These are phyloP conservation scores for Enteromius paludinosus DNA, from an alignment of 2,797 vertebrate species.

Conservation along the genomic window DNA sequence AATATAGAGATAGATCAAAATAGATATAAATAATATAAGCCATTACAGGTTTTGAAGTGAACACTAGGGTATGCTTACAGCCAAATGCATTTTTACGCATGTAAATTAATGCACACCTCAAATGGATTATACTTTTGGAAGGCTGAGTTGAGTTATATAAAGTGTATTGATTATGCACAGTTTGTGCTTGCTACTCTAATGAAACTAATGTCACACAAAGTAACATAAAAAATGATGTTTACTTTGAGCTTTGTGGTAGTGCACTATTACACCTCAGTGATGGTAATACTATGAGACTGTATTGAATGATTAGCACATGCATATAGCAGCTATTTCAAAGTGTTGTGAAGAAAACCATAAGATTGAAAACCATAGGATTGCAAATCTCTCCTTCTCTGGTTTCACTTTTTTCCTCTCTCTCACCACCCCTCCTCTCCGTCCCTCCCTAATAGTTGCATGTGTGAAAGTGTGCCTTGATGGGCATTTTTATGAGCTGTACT, in stretches of 20 bases:
- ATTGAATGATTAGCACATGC: not conserved
- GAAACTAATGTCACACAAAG: not conserved
- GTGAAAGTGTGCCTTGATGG: slow-evolving; percentile 35
- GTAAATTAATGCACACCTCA: too few species aligned
- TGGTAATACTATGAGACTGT: not conserved
- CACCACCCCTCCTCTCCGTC: not conserved
- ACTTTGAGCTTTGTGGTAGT: not conserved
- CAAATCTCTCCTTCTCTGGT: not conserved
- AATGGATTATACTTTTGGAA: not conserved
- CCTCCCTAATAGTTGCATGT: slow-evolving; percentile 8
- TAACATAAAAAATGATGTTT: not conserved
- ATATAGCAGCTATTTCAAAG: not conserved
- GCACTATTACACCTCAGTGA: not conserved
- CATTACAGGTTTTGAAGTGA: too few species aligned
- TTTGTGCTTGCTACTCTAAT: not conserved
- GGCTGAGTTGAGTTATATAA: not conserved
- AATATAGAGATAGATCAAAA: not conserved
- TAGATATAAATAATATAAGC: too few species aligned
- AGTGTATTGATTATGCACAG: not conserved
- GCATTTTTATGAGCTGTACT: slow-evolving; percentile 42
- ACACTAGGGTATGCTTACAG: too few species aligned
- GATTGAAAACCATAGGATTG: not conserved
- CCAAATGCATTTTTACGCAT: not conserved
- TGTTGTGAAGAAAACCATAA: not conserved
- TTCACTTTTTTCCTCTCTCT: not conserved